Percentiles rank a stretch among this genome's conserved stretches.
Evolutionary conservation across 2,797 vertebrate species (phyloP).

Genomic region (Poeciliopsis presidionis): DNA sequence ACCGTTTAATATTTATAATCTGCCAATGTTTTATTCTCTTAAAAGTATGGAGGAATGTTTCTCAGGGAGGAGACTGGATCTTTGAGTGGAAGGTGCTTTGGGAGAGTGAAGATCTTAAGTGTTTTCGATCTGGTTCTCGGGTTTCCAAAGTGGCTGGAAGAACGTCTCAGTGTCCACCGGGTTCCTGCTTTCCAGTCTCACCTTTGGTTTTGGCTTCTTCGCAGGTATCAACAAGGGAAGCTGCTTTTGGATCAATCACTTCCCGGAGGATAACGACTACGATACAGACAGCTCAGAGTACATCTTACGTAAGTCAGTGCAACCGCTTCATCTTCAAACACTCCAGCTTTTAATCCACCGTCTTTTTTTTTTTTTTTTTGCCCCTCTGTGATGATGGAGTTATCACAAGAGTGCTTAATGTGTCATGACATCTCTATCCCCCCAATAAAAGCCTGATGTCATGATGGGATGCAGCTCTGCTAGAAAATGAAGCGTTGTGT

Average conservation of each 20-base stretch:
- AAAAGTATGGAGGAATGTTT: constrained; percentile 57
- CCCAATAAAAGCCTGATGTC: constrained; percentile 59
- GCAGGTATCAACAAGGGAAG: constrained; percentile 94
- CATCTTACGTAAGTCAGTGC: constrained; percentile 91
- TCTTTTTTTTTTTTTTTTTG: not conserved
- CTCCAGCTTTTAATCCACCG: constrained; percentile 43
- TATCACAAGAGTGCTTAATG: constrained; percentile 53
- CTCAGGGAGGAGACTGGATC: constrained; percentile 38
- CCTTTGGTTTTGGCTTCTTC: constrained; percentile 43
- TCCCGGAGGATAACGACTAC: constrained; percentile 98
- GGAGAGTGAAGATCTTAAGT: constrained; percentile 39
- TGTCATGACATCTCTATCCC: constrained; percentile 49
- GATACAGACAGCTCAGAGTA: constrained; percentile 98
- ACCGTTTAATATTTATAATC: constrained; percentile 69
- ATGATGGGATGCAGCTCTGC: constrained; percentile 46
- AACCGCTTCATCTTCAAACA: constrained; percentile 48
- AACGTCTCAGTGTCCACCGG: not conserved
- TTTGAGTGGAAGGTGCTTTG: constrained; percentile 63
- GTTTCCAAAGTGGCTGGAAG: constrained; percentile 28
- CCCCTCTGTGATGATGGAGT: constrained; percentile 40
- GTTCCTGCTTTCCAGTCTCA: constrained; percentile 5
- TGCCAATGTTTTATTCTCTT: constrained; percentile 77
- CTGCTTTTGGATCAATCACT: constrained; percentile 98
- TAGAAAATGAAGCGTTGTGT: constrained; percentile 36
- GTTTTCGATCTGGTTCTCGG: constrained; percentile 37